Base-by-base conservation (phyloP, 2,797 vertebrate species). In the Monodelphis domestica region DNA sequence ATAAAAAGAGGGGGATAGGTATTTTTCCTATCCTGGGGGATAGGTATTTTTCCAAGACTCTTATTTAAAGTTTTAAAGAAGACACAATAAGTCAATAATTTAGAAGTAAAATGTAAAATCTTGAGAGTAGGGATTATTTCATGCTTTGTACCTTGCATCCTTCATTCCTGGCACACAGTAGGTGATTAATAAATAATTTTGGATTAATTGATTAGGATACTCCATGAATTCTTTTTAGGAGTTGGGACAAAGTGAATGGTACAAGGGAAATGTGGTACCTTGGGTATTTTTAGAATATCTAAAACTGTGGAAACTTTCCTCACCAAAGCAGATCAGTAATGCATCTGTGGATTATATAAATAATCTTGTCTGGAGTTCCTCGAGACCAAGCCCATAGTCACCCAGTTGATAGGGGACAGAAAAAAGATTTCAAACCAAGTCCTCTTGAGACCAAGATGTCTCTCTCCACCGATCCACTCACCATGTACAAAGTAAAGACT, bases 181-280 rank as follows among this genome's bases (percentile, higher is more conserved):
- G 24, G 21, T 50, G 24, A 9, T 38, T 26, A 26, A 84, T 84
- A 84, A 84, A 26, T 84, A 63, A n/a, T 63, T 63, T 33, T 70
- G n/a, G 38, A 50, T 84, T 84, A 17, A 21, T 50, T 78, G 88
- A 56, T 89, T 92, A 92, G 93, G 53, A 94, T 84, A 93, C 95
- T 91, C 52, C 91, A 94, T 93, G 95, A 94, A 91, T 94, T 53
- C 95, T 89, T 95, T 90, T 92, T 70, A 97, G 53, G 95, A 93
- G 55, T 84, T 95, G 57, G 28, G 29, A 88, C 54, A 57, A 84
- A 93, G n/a, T 45, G n/a, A 92, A 90, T 94, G 24, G n/a, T 92
- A 84, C 54, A 87, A 95, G 28, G 52, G 92, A 50, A 93, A 50
- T 93, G 51, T 59, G 54, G 70, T 24, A 45, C 21, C 63, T 45